Percentiles rank a stretch among this genome's conserved stretches.
phyloP scores from a whole-genome alignment of 2,888 invertebrate species.

The Acleris cristana region DNA sequence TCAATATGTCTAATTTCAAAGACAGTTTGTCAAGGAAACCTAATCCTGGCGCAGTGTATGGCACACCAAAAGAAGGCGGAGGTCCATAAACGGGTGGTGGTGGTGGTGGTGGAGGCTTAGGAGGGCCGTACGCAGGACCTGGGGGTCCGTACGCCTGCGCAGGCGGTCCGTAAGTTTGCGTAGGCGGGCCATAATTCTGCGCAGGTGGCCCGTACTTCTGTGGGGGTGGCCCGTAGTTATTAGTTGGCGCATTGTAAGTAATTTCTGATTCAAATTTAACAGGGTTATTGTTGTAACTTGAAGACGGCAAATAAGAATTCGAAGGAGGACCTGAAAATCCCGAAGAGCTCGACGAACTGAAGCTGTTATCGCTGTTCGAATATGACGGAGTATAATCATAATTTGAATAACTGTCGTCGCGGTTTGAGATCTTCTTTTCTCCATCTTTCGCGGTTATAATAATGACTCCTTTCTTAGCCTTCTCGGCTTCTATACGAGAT shows the following conservation, averaged over 20 bases:
- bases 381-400: conserved; percentile 75
- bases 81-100: conserved; percentile 69
- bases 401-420: conserved; percentile 74
- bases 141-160: conserved; percentile 71
- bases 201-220: conserved; percentile 56
- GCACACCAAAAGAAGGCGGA: conserved; percentile 78
- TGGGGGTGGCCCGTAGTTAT: conserved; percentile 65
- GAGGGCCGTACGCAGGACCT: conserved; percentile 65
- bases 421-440: conserved; percentile 76
- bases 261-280: conserved; percentile 65
- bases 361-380: conserved; percentile 60
- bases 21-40: conserved; percentile 87
- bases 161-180: conserved; percentile 63
- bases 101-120: conserved; percentile 46
- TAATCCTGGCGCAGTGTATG: conserved; percentile 80
- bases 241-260: conserved; percentile 65
- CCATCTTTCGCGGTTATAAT: conserved; percentile 77
- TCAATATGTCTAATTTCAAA: conserved; percentile 87
- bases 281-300: conserved; percentile 53
- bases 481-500: conserved; percentile 78
- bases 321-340: conserved; percentile 50
- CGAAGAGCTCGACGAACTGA: conserved; percentile 60
- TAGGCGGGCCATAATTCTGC: conserved; percentile 65
- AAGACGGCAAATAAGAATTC: conserved; percentile 57
- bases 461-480: conserved; percentile 71